Evolutionary conservation across 2,797 vertebrate genomes (phyloP).

Genomic region (Syndactyla subalaris): DNA sequence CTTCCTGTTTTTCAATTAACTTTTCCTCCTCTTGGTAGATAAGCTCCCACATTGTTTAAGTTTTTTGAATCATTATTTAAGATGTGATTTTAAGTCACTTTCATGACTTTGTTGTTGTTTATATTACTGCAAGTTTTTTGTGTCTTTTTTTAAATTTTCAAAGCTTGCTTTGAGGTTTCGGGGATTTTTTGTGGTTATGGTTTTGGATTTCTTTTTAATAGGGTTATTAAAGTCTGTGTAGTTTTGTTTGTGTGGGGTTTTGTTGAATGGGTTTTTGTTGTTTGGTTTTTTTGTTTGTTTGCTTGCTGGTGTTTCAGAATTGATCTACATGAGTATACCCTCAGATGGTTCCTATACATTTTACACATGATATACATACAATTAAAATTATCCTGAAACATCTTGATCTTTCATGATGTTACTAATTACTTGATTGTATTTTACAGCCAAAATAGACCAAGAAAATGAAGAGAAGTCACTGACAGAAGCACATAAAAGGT

Average conservation of each 20-base stretch:
- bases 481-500: slow-evolving; percentile 89
- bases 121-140: neutral
- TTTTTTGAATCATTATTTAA: neutral
- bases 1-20: neutral
- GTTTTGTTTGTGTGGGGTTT: neutral
- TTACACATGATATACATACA: neutral
- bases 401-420: neutral
- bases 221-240: neutral
- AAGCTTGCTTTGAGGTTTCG: neutral
- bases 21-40: neutral
- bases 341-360: neutral
- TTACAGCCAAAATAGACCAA: slow-evolving; percentile 90
- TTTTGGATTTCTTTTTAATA: neutral
- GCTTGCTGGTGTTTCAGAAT: neutral
- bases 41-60: neutral
- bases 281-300: neutral
- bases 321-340: neutral
- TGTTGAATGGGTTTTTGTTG: neutral
- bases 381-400: neutral
- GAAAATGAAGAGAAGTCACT: slow-evolving; percentile 88
- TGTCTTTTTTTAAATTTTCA: neutral
- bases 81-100: neutral
- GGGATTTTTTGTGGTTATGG: neutral
- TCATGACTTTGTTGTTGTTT: neutral
- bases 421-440: slow-evolving; percentile 18